These are phyloP conservation scores for Calcarius ornatus DNA, from an alignment of 2,113 vertebrate species.

Conservation along the genomic window DNA sequence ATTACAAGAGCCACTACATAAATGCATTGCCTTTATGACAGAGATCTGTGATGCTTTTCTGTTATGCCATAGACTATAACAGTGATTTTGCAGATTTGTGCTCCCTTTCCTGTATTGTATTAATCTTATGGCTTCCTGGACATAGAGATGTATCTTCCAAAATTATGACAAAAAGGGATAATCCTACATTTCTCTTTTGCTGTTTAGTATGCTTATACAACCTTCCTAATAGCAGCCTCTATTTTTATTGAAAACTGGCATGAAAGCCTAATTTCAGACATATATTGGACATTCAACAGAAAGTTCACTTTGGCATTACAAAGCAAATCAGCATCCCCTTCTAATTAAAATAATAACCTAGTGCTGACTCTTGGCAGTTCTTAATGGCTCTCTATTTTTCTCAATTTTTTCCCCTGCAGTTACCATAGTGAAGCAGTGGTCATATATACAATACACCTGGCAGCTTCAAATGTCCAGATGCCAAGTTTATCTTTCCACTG, in stretches of 20 bases:
- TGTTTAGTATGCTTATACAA: background rate
- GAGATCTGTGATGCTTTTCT: background rate
- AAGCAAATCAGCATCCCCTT: background rate
- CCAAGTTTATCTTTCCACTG: background rate
- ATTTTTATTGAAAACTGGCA: slow-evolving; percentile 2
- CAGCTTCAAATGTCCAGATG: slow-evolving; percentile 35
- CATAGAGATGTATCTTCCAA: background rate
- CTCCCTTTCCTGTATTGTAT: background rate
- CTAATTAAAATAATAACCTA: slow-evolving; percentile 54
- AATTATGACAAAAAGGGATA: background rate
- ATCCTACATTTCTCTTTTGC: background rate
- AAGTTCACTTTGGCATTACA: background rate
- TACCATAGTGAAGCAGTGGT: slow-evolving; percentile 38
- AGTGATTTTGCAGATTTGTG: background rate
- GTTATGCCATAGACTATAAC: background rate
- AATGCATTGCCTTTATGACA: background rate
- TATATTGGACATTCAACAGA: slow-evolving; percentile 16
- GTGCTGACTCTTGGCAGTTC: slow-evolving; percentile 5
- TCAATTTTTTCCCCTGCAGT: background rate
- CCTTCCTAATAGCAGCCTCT: background rate
- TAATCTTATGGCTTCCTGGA: background rate
- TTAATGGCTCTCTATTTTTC: background rate
- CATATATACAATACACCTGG: slow-evolving; percentile 12
- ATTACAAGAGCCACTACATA: rapidly evolving
- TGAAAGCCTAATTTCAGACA: background rate